A percentile compares a stretch with the other conserved stretches of the same genome.
Evolutionary conservation across 2,888 invertebrate genomes (phyloP).

Genomic region (Seladonia tumulorum): DNA sequence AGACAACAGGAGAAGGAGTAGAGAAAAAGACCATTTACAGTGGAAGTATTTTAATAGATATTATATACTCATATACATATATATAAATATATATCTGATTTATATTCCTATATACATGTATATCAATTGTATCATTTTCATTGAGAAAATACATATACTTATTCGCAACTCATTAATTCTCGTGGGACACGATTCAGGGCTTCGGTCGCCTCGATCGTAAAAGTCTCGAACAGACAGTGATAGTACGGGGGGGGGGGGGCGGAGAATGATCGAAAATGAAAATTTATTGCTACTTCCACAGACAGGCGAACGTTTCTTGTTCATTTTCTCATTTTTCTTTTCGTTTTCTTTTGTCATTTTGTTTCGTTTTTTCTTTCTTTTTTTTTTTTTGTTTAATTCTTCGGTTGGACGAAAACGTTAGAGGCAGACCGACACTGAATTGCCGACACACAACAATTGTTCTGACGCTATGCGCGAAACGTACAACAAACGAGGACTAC

Average conservation of each 20-base stretch:
- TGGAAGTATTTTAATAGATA: conserved; percentile 7
- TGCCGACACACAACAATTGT: conserved; percentile 5
- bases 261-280: conserved; percentile 37
- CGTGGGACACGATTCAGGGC: conserved; percentile 37
- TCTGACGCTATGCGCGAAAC: conserved; percentile 50
- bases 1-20: neutral
- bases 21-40: neutral
- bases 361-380: neutral
- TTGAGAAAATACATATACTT: conserved; percentile 82
- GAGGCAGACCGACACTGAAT: conserved; percentile 23
- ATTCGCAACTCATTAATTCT: conserved; percentile 63
- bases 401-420: conserved; percentile 26
- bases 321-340: neutral
- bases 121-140: conserved; percentile 69
- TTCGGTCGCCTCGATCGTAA: conserved; percentile 19
- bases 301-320: conserved; percentile 11
- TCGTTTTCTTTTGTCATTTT: neutral
- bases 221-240: neutral
- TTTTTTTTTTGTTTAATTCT: neutral
- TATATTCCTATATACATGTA: conserved; percentile 65
- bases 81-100: conserved; percentile 2
- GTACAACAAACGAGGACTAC: conserved; percentile 68
- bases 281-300: conserved; percentile 60
- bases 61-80: neutral
- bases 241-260: neutral